phyloP scores from a whole-genome alignment of 2,888 invertebrate species.

The Drosophila histrio region DNA sequence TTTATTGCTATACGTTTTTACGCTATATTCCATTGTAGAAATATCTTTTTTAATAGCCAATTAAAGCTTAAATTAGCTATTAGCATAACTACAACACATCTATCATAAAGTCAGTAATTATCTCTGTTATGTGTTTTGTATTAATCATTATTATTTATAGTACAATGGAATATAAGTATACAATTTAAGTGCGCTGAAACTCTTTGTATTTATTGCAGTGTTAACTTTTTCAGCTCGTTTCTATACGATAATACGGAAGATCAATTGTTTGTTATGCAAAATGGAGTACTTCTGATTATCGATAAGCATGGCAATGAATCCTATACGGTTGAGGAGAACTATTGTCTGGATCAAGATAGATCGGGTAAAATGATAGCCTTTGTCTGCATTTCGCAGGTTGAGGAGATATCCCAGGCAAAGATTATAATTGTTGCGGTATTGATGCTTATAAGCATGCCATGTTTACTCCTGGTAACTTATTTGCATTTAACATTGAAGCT shows the following conservation, averaged over 20 bases:
- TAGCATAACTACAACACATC: background rate
- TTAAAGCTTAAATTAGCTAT: background rate
- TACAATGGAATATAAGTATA: constrained; percentile 10
- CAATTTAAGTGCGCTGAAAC: constrained; percentile 30
- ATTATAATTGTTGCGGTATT: constrained; percentile 69
- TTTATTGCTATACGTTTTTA: too few species aligned
- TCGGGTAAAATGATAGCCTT: constrained; percentile 80
- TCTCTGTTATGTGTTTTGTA: background rate
- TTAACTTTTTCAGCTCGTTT: constrained; percentile 63
- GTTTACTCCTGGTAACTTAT: constrained; percentile 77
- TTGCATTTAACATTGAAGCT: constrained; percentile 76
- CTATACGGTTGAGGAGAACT: constrained; percentile 76
- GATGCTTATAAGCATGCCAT: constrained; percentile 83
- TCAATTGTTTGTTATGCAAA: constrained; percentile 80
- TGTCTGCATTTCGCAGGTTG: constrained; percentile 81
- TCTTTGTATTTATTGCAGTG: constrained; percentile 50
- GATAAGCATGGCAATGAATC: constrained; percentile 79
- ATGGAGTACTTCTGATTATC: constrained; percentile 82
- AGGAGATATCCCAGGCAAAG: constrained; percentile 59
- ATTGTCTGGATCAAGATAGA: constrained; percentile 82
- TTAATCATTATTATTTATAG: background rate
- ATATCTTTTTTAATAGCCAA: too few species aligned
- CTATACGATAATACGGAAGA: constrained; percentile 77
- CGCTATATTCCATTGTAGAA: too few species aligned
- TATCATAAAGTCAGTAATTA: background rate